These are phyloP conservation scores for Proisotoma minuta DNA, from an alignment of 2,888 invertebrate species.

Conservation along the genomic window DNA sequence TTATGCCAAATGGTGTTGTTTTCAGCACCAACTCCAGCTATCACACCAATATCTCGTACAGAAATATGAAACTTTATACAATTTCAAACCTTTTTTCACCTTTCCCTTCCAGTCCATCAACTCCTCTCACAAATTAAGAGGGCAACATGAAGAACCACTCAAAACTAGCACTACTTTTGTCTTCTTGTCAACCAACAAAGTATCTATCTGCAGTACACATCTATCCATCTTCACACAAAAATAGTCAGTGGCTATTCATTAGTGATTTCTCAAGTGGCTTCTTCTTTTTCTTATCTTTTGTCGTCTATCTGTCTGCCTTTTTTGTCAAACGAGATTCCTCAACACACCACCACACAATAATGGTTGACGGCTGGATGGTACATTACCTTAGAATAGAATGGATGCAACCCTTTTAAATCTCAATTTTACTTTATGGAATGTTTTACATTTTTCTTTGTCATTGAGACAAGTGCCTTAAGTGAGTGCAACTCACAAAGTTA, in stretches of 20 bases:
- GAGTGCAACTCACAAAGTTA: no score
- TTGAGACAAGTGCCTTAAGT: conserved; percentile 19
- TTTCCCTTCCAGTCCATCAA: conserved; percentile 11
- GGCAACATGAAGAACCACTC: not conserved
- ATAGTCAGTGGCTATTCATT: not conserved
- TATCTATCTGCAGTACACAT: no score
- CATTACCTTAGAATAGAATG: no score
- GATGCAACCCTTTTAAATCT: conserved; percentile 6
- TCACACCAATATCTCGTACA: conserved; percentile 4
- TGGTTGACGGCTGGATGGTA: no score
- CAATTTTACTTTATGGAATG: conserved; percentile 6
- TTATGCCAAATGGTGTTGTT: conserved; percentile 40
- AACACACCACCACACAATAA: no score
- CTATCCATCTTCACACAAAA: no score
- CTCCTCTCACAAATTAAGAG: conserved; percentile 10
- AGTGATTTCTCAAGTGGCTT: conserved; percentile 1
- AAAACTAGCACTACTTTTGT: no score
- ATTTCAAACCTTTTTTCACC: conserved; percentile 9
- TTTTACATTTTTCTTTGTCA: conserved; percentile 13
- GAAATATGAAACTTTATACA: not conserved
- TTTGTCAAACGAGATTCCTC: no score
- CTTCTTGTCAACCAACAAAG: no score
- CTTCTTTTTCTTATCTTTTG: conserved; percentile 15
- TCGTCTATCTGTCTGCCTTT: conserved; percentile 14
- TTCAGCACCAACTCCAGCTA: conserved; percentile 36